Evolutionary conservation across 2,113 vertebrate species (phyloP).

Genomic region (Ciconia maguari): DNA sequence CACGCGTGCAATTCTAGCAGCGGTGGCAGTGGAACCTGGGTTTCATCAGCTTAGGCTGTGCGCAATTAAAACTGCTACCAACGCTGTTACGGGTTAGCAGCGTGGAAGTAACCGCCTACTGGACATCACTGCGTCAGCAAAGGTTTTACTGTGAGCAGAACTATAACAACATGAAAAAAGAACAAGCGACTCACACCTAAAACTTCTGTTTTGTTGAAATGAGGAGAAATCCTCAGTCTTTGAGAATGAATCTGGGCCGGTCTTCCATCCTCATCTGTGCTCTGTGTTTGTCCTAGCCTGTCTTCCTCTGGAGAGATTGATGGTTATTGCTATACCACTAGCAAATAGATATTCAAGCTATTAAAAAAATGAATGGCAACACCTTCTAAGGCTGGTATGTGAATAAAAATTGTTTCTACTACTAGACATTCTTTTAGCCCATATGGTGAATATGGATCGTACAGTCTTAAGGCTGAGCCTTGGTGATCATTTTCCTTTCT

Average conservation of each 20-base stretch:
- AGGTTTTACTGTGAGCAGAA: neutral
- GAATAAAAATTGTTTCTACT: neutral
- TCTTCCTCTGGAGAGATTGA: neutral
- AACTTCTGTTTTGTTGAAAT: neutral
- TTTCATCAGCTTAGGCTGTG: neutral
- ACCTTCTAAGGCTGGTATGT: neutral
- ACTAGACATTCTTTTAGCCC: neutral
- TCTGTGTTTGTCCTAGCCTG: neutral
- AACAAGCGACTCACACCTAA: neutral
- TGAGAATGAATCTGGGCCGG: neutral
- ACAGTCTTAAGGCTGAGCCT: neutral
- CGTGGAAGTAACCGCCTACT: neutral
- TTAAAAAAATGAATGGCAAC: neutral
- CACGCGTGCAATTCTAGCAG: neutral
- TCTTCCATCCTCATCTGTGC: neutral
- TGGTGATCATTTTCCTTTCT: neutral
- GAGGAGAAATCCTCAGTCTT: neutral
- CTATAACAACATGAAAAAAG: neutral
- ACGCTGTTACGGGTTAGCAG: neutral
- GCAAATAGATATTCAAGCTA: neutral
- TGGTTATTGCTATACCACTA: neutral
- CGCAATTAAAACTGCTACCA: neutral
- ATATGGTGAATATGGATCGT: rapidly evolving
- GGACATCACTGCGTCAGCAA: neutral
- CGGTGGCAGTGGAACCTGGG: rapidly evolving